Percentiles rank a stretch among this genome's conserved stretches.
These are phyloP conservation scores for Halictus ligatus DNA, from an alignment of 2,888 invertebrate species.

Conservation along the genomic window DNA sequence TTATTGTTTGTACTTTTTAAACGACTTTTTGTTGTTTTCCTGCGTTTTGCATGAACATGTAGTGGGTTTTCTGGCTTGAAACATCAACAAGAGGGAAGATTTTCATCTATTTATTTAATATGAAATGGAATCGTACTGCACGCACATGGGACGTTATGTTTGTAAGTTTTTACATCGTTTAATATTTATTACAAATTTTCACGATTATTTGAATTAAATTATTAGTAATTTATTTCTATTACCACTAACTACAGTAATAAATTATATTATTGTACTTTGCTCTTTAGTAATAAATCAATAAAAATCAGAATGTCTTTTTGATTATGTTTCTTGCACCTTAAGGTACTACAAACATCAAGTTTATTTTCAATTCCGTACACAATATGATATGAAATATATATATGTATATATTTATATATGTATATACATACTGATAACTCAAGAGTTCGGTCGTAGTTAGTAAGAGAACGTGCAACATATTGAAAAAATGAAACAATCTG, in stretches of 20 bases:
- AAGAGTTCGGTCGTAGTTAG: not conserved
- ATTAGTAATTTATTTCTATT: constrained; percentile 75
- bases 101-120: constrained; percentile 41
- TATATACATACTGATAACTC: not conserved
- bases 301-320: constrained; percentile 37
- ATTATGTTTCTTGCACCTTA: constrained; percentile 24
- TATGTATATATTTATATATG: not conserved
- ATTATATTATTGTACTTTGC: constrained; percentile 69
- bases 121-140: constrained; percentile 66
- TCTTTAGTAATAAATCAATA: constrained; percentile 69
- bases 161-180: constrained; percentile 75
- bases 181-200: constrained; percentile 74
- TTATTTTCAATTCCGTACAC: constrained; percentile 6
- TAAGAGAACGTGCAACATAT: constrained; percentile 23
- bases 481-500: constrained; percentile 52
- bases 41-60: constrained; percentile 8
- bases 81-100: constrained; percentile 31
- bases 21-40: constrained; percentile 24
- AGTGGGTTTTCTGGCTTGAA: constrained; percentile 40
- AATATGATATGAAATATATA: constrained; percentile 13
- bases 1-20: constrained; percentile 19
- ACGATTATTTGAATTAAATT: constrained; percentile 62
- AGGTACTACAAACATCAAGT: constrained; percentile 11
- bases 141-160: constrained; percentile 68
- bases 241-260: constrained; percentile 72